These are phyloP conservation scores for Uropsilus gracilis DNA, from an alignment of 2,113 vertebrate species.

Conservation along the genomic window DNA sequence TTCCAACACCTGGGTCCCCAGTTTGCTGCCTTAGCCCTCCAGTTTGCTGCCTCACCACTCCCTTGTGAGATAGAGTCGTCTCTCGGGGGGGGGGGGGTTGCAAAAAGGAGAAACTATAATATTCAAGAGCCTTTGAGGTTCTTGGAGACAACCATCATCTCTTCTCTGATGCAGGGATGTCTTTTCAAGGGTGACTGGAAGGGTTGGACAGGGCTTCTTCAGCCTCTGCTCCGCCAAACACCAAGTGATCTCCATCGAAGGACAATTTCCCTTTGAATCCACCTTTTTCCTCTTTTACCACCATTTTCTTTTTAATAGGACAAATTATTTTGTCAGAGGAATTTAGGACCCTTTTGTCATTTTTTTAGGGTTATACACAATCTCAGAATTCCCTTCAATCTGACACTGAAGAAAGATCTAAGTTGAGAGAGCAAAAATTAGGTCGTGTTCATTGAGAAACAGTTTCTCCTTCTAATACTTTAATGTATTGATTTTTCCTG, in stretches of 20 bases:
- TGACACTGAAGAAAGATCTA: conserved; percentile 35
- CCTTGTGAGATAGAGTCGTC: background rate
- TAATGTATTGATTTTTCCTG: background rate
- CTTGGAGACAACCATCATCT: background rate
- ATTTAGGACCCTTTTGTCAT: background rate
- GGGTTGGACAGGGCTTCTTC: background rate
- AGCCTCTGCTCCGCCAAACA: background rate
- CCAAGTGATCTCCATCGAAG: background rate
- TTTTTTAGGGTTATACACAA: background rate
- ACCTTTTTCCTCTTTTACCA: background rate
- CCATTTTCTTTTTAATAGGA: background rate
- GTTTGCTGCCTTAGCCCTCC: background rate
- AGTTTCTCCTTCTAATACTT: background rate
- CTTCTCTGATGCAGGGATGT: background rate
- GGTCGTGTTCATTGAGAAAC: conserved; percentile 4
- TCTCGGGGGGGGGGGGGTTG: background rate
- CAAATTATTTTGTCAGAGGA: background rate
- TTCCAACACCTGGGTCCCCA: background rate
- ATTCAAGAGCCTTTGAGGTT: background rate
- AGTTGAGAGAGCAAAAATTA: background rate
- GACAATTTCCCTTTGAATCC: background rate
- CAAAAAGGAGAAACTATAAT: background rate
- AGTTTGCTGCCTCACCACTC: background rate
- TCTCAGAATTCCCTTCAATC: background rate
- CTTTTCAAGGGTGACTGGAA: background rate